Conservation (phyloP, 2,113 vertebrate genomes). For the Menidia beryllina region DNA sequence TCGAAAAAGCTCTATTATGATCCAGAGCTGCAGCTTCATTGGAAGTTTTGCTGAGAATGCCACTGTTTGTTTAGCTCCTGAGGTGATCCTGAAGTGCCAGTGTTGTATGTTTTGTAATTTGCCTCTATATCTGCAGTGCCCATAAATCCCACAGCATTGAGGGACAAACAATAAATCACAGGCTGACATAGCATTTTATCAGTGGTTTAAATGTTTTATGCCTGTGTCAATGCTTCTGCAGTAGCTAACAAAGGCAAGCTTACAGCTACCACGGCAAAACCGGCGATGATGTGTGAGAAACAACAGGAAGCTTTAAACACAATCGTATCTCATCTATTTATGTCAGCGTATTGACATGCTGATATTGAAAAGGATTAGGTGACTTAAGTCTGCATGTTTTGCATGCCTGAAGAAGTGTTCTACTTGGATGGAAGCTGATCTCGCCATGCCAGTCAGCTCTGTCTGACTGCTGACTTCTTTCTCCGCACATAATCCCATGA, state of each 20-base stretch:
- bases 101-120: conserved; percentile 60
- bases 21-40: conserved; percentile 51
- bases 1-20: conserved; percentile 49
- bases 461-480: conserved; percentile 70
- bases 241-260: conserved; percentile 59
- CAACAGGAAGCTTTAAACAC: conserved; percentile 46
- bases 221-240: conserved; percentile 19
- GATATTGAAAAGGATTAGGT: conserved; percentile 77
- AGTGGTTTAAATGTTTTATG: conserved; percentile 45
- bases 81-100: conserved; percentile 48
- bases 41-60: conserved; percentile 41
- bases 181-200: conserved; percentile 33
- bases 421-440: conserved; percentile 74
- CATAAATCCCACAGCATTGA: conserved; percentile 34
- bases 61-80: conserved; percentile 62
- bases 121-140: conserved; percentile 48
- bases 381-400: conserved; percentile 75
- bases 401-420: conserved; percentile 76
- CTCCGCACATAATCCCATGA: conserved; percentile 69
- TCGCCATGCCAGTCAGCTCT: conserved; percentile 66
- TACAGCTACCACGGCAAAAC: conserved; percentile 32
- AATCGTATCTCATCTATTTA: conserved; percentile 47
- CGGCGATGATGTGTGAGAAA: conserved; percentile 35
- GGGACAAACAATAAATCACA: conserved; percentile 24
- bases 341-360: conserved; percentile 67